These are phyloP conservation scores for Brachionus rotundiformis DNA, from an alignment of 1,140 invertebrate species.

Conservation along the genomic window DNA sequence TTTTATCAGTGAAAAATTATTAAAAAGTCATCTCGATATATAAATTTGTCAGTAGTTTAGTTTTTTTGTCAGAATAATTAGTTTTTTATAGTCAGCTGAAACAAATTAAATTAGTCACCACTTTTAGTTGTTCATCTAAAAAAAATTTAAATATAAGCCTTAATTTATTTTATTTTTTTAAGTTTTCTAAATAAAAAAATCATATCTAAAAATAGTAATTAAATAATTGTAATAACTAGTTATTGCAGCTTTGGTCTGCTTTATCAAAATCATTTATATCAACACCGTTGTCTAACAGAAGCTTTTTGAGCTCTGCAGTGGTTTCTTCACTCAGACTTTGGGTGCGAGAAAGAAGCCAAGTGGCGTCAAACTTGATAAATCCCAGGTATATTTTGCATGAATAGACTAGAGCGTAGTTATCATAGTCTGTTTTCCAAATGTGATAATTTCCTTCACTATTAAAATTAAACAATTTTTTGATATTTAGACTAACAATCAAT, in stretches of 20 bases:
- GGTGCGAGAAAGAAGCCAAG: background rate
- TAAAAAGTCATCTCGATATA: too few relatives aligned
- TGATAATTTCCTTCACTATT: conserved; percentile 20
- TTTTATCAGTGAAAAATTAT: too few relatives aligned
- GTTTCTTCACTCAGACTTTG: background rate
- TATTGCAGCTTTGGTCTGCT: background rate
- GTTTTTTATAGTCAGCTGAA: too few relatives aligned
- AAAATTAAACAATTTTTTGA: background rate
- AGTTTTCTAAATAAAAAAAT: too few relatives aligned
- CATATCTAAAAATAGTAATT: background rate
- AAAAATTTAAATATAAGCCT: too few relatives aligned
- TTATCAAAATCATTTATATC: background rate
- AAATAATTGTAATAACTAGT: background rate
- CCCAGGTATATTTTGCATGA: conserved; percentile 6
- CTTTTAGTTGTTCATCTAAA: too few relatives aligned
- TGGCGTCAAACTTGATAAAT: background rate
- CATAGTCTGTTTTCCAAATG: conserved; percentile 5
- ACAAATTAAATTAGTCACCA: too few relatives aligned
- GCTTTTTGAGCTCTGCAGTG: background rate
- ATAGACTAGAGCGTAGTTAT: conserved; percentile 25
- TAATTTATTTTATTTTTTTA: too few relatives aligned
- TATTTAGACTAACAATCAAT: background rate
- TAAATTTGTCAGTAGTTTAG: too few relatives aligned
- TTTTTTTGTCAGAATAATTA: too few relatives aligned
- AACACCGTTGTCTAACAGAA: background rate